Percentiles rank a stretch among this genome's conserved stretches.
Evolutionary conservation across 2,888 invertebrate genomes (phyloP).

Genomic region (Tinea trinotella): DNA sequence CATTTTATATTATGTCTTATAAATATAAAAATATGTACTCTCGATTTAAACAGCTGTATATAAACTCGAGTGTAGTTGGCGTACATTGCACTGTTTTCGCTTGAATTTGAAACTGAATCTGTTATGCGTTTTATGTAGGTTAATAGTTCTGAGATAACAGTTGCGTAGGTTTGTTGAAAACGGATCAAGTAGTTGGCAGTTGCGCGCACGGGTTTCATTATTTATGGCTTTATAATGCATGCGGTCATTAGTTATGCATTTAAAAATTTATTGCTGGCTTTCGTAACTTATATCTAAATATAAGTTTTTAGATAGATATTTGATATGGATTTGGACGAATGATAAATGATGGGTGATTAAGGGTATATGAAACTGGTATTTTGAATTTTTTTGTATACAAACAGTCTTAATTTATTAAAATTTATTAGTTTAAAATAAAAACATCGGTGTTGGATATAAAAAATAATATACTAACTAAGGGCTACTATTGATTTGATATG

Average conservation of each 20-base stretch:
- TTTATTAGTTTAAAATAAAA: too few species aligned
- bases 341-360: not conserved
- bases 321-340: not conserved
- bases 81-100: conserved; percentile 41
- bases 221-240: conserved; percentile 4
- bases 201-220: not conserved
- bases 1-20: too few species aligned
- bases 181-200: conserved; percentile 9
- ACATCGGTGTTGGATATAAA: too few species aligned
- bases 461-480: too few species aligned
- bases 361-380: too few species aligned
- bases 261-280: not conserved
- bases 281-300: not conserved
- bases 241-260: conserved; percentile 8
- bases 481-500: too few species aligned
- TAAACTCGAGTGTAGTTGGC: conserved; percentile 33
- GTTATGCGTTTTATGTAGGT: conserved; percentile 54
- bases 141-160: conserved; percentile 47
- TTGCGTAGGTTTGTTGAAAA: conserved; percentile 1
- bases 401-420: too few species aligned
- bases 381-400: too few species aligned
- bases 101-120: conserved; percentile 47
- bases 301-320: not conserved
- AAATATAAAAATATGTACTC: not conserved
- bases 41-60: not conserved